These are phyloP conservation scores for Philereme vetulata DNA, from an alignment of 2,888 invertebrate genomes.

Conservation along the genomic window DNA sequence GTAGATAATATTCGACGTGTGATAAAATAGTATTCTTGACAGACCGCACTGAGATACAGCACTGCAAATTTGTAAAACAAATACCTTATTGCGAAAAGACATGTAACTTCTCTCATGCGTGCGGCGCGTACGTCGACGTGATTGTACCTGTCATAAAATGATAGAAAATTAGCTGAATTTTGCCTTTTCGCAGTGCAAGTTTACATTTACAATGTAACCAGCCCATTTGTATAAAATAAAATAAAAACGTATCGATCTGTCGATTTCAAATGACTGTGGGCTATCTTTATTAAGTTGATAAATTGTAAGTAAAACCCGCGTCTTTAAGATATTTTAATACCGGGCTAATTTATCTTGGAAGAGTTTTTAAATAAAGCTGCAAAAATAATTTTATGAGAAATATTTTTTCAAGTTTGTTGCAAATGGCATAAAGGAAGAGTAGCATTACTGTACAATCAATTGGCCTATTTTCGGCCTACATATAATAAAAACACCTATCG, in stretches of 20 bases:
- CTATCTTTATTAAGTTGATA: constrained; percentile 26
- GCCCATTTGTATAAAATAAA: constrained; percentile 23
- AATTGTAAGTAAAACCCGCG: constrained; percentile 5
- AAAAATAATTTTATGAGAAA: constrained; percentile 11
- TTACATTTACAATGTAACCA: constrained; percentile 18
- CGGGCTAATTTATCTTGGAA: constrained; percentile 16
- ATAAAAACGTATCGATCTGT: constrained; percentile 19
- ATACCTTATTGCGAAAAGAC: no score
- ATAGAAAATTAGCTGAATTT: no score
- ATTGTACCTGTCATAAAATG: no score
- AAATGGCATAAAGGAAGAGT: not conserved
- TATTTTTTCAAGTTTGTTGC: not conserved
- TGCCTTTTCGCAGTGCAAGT: constrained; percentile 16
- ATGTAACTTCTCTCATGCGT: no score
- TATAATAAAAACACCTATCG: no score
- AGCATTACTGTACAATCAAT: not conserved
- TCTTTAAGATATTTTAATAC: constrained; percentile 5
- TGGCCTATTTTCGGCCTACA: not conserved
- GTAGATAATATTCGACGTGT: constrained; percentile 3
- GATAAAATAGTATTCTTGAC: constrained; percentile 10
- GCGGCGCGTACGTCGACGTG: no score
- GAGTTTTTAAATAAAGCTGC: constrained; percentile 8
- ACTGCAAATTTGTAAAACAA: not conserved
- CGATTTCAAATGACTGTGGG: constrained; percentile 11
- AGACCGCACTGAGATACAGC: constrained; percentile 12